Evolutionary conservation across 1,140 invertebrate species (phyloP), one percentile per base, ranked within the genome.

Genomic region (Scaptomyza graminum): DNA sequence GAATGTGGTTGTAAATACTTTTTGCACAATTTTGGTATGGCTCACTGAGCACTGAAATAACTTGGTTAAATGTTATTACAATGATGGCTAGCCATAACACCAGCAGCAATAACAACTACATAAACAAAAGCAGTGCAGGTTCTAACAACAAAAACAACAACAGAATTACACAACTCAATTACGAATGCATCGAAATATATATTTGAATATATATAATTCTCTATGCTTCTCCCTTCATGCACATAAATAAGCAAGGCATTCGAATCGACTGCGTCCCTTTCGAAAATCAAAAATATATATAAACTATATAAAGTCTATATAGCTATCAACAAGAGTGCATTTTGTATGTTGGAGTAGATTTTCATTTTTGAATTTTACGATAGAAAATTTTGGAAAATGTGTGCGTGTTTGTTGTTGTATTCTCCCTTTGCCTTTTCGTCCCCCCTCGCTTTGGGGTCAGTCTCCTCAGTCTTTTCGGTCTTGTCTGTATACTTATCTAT

Each of bases 101-200:
- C 13, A 64, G 47, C 39, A 63, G 11, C 3, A 59, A 56, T 44
- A 72, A 69, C 62, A 67, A 57, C 55, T 31, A 31, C 28, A 31
- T 31, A 31, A 68, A 64, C 44, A 41, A 62, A 50, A 47, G 50
- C 50, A 9, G 25, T 46, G 37, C 41, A 47, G 41, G 28, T 52
- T 22, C 0, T 3, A 22, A 22, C 18, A 22, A 22, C 18, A 22
- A 18, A 1, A 52, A 52, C 31, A 51, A 52, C 50, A 68, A 57
- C 43, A 59, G 44, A 65, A 69, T 80, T 79, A 79, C 68, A 84
- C 73, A 84, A 87, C 82, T 77, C 64, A 77, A 87, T 74, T 80
- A 77, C 69, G 63, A 51, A 43, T 15, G 25, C 52, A 15, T 55
- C 56, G 47, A 63, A 41, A 49, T 55, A 63, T 69, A 44, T 43